Evolutionary conservation across 37 sponge, comb jelly and placozoan species (phyloP).

Genomic region (Lycopodina hypogea): DNA sequence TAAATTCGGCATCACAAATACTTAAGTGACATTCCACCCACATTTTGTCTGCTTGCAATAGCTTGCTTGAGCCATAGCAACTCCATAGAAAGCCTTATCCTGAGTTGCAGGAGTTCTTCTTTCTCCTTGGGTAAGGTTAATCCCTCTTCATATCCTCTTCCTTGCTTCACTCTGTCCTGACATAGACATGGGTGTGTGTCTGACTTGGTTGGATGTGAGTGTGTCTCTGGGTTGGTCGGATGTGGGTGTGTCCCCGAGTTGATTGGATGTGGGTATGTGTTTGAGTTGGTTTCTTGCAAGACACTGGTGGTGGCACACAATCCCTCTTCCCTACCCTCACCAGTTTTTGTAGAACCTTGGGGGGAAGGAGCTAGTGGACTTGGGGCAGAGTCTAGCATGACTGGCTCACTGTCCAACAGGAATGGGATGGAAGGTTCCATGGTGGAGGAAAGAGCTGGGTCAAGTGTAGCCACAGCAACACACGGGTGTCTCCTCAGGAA

Average conservation of each 20-base stretch:
- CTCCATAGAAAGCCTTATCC: slow-evolving; percentile 61
- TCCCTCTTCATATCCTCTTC: neutral
- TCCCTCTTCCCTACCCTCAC: too few relatives aligned
- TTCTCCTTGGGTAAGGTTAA: slow-evolving; percentile 22
- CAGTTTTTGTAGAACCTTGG: neutral
- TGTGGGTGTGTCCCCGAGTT: too few relatives aligned
- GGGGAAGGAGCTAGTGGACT: neutral
- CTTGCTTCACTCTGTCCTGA: neutral
- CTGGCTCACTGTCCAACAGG: neutral
- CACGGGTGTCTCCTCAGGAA: neutral
- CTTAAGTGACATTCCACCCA: neutral
- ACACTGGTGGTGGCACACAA: too few relatives aligned
- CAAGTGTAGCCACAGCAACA: neutral
- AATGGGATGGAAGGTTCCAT: neutral
- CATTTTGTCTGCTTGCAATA: slow-evolving; percentile 75
- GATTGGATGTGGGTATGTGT: neutral
- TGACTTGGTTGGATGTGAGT: too few relatives aligned
- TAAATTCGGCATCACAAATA: neutral
- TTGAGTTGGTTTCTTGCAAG: too few relatives aligned
- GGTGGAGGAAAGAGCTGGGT: neutral
- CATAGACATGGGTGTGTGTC: too few relatives aligned
- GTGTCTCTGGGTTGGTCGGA: too few relatives aligned
- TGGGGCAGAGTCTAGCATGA: neutral
- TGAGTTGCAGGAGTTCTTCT: slow-evolving; percentile 42
- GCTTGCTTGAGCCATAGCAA: slow-evolving; percentile 82